Evolutionary conservation across 2,888 invertebrate genomes (phyloP).

Genomic region (Tanypteryx hageni): DNA sequence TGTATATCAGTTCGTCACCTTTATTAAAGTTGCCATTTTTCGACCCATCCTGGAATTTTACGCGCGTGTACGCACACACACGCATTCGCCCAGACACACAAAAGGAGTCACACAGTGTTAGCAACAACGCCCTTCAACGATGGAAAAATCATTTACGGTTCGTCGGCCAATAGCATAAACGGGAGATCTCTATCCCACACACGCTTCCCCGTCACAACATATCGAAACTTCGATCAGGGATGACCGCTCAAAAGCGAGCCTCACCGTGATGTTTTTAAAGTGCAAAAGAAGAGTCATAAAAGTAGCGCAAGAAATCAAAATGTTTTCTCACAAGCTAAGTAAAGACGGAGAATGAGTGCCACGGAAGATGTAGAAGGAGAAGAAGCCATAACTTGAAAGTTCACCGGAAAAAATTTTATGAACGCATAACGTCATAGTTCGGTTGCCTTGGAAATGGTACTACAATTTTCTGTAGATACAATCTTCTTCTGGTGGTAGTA

Average conservation of each 20-base stretch:
- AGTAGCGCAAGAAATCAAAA: background rate
- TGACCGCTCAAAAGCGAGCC: background rate
- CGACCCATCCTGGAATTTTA: background rate
- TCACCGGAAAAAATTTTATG: constrained; percentile 29
- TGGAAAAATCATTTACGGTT: constrained; percentile 40
- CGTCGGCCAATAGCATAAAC: background rate
- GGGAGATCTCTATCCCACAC: constrained; percentile 22
- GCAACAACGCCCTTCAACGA: background rate
- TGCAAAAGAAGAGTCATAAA: background rate
- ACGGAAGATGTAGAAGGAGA: no score
- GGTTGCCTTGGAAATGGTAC: constrained; percentile 26
- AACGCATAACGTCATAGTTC: constrained; percentile 53
- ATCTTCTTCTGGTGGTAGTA: constrained; percentile 17
- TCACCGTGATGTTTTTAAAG: background rate
- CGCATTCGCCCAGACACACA: background rate
- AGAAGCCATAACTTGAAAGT: constrained; percentile 8
- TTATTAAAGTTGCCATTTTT: background rate
- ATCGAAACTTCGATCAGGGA: background rate
- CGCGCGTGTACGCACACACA: background rate
- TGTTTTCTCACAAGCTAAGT: constrained; percentile 23
- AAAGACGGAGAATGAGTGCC: background rate
- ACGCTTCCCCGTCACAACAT: background rate
- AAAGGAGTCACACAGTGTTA: background rate
- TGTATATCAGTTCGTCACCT: no score
- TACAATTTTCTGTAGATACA: constrained; percentile 22